These are phyloP conservation scores for Phaenicophaeus curvirostris DNA, from an alignment of 2,797 vertebrate genomes.

Conservation along the genomic window DNA sequence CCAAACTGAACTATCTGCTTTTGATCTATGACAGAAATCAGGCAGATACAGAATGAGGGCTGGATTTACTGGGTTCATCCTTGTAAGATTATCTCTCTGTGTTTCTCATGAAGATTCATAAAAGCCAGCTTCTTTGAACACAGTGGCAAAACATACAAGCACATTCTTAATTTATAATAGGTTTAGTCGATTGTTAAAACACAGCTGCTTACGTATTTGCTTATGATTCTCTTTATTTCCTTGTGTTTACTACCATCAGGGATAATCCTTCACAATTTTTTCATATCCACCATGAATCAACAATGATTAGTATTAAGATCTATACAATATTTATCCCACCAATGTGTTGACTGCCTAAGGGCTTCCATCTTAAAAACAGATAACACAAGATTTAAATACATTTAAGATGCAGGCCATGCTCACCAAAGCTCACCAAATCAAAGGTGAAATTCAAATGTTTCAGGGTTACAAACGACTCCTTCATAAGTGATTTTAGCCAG, in stretches of 20 bases:
- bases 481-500: neutral
- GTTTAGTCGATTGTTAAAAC: neutral
- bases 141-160: neutral
- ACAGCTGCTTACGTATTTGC: constrained; percentile 35
- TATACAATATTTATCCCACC: constrained; percentile 1
- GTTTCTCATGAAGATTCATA: neutral
- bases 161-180: constrained; percentile 3
- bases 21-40: neutral
- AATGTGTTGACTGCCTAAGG: neutral
- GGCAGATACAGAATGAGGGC: neutral
- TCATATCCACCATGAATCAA: neutral
- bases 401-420: neutral
- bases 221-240: constrained; percentile 32
- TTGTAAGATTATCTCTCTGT: neutral
- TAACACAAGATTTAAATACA: neutral
- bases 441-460: neutral
- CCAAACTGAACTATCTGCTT: neutral
- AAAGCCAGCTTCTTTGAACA: neutral
- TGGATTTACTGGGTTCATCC: neutral
- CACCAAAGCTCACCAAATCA: neutral
- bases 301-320: constrained; percentile 22
- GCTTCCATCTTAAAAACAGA: neutral
- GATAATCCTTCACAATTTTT: neutral
- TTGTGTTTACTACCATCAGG: constrained; percentile 11
- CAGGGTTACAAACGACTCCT: neutral